Evolutionary conservation across 30 jellyfish, hydroid and myxozoan genomes (phyloP).

Genomic region (Nemopilema nomurai): DNA sequence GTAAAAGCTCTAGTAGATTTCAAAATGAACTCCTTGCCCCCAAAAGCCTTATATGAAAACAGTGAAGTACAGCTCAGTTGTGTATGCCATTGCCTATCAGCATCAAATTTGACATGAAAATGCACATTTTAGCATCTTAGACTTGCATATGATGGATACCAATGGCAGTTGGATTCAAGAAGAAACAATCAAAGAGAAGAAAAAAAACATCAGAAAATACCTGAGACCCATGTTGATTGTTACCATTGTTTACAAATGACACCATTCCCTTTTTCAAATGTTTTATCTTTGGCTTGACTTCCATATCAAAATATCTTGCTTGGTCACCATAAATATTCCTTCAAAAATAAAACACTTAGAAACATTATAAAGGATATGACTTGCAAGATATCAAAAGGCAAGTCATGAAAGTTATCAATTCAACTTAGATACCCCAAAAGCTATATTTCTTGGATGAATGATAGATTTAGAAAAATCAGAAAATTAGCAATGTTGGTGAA

Average conservation of each 20-base stretch:
- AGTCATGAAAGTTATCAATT: not conserved
- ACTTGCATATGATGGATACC: too few species aligned
- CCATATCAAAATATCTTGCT: slow-evolving; percentile 90
- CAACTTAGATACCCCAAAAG: not conserved
- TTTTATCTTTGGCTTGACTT: slow-evolving; percentile 84
- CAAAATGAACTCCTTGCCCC: too few species aligned
- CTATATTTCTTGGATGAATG: too few species aligned
- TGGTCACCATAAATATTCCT: slow-evolving; percentile 90
- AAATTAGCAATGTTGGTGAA: too few species aligned
- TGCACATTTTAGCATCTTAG: too few species aligned
- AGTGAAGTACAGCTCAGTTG: too few species aligned
- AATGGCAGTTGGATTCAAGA: not conserved
- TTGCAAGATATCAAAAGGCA: not conserved
- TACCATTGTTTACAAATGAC: slow-evolving; percentile 92
- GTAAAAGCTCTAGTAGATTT: too few species aligned
- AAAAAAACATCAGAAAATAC: slow-evolving; percentile 7
- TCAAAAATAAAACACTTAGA: not conserved
- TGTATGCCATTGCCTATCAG: too few species aligned
- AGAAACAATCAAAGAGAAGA: not conserved
- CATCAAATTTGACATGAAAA: too few species aligned
- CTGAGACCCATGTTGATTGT: slow-evolving; percentile 99
- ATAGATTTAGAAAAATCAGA: too few species aligned
- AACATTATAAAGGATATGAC: not conserved
- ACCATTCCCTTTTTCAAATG: slow-evolving; percentile 84
- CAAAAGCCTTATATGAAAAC: too few species aligned